These are phyloP conservation scores for Trichomalopsis sarcophagae DNA, from an alignment of 1,140 invertebrate genomes.

Conservation along the genomic window DNA sequence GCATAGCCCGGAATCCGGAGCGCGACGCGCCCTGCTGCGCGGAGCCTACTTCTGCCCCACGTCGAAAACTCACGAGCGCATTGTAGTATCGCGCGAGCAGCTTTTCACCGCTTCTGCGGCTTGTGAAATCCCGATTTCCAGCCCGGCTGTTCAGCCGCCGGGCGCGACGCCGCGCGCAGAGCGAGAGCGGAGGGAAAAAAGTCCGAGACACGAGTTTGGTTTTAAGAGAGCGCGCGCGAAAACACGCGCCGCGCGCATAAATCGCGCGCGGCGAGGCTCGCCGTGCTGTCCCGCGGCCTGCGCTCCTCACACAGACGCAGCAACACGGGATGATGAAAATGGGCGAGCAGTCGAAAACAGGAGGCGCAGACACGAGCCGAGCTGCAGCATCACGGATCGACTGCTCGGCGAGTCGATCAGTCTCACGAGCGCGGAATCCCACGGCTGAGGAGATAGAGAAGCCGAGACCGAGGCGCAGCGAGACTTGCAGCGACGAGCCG, in stretches of 20 bases:
- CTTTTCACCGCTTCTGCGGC: no score
- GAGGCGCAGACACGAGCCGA: neutral
- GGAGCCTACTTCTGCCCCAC: no score
- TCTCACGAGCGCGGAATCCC: slow-evolving; percentile 7
- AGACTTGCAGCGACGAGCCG: neutral
- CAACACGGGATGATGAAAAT: neutral
- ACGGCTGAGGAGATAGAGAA: neutral
- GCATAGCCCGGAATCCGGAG: neutral
- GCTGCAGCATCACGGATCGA: neutral
- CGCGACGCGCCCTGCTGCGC: no score
- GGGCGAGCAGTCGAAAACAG: neutral
- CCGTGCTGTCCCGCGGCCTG: neutral
- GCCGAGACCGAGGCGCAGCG: neutral
- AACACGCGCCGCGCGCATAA: neutral
- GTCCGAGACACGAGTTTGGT: slow-evolving; percentile 4
- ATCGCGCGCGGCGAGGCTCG: neutral
- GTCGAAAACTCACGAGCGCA: no score
- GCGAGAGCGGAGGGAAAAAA: neutral
- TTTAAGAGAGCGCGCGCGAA: neutral
- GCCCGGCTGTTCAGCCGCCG: no score
- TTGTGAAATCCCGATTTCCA: no score
- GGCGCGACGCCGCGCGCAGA: no score
- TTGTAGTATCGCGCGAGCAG: no score
- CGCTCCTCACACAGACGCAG: neutral
- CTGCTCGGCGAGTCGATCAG: slow-evolving; percentile 10